phyloP scores from a whole-genome alignment of 1,140 invertebrate genomes.

The Steinernema feltiae region DNA sequence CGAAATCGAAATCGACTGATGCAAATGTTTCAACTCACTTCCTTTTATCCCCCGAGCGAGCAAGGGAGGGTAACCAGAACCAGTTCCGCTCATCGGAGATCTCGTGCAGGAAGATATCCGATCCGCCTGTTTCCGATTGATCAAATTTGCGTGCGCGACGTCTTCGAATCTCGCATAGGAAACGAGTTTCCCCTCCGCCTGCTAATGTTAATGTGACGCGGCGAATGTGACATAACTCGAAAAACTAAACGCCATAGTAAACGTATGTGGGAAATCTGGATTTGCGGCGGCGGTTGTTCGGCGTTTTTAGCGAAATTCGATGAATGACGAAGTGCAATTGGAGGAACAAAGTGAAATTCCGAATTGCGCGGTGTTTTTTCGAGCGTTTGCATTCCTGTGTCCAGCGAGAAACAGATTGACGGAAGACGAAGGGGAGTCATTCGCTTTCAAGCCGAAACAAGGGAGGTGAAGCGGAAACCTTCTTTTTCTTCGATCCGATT shows the following conservation, averaged over 20 bases:
- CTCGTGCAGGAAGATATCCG: not conserved
- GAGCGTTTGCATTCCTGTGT: too few species aligned
- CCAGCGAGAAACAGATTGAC: too few species aligned
- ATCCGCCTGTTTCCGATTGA: not conserved
- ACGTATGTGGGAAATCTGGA: not conserved
- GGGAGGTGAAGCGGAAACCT: too few species aligned
- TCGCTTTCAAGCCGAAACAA: too few species aligned
- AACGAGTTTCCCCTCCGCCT: not conserved
- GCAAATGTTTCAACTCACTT: not conserved
- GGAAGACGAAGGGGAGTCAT: too few species aligned
- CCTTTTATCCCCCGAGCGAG: not conserved
- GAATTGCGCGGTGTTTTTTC: not conserved
- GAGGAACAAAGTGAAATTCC: not conserved
- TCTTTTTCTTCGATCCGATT: too few species aligned
- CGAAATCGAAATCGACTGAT: not conserved
- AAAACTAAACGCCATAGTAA: constrained; percentile 3
- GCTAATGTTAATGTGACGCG: not conserved
- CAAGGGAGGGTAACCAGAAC: not conserved
- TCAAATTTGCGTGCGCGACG: not conserved
- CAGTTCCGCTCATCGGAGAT: not conserved
- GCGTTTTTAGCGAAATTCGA: not conserved
- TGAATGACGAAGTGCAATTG: too few species aligned
- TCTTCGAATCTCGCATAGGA: constrained; percentile 8
- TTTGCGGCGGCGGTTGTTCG: not conserved
- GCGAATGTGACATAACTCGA: not conserved